Conservation (phyloP, 2,888 invertebrate genomes). For the Luperina testacea region DNA sequence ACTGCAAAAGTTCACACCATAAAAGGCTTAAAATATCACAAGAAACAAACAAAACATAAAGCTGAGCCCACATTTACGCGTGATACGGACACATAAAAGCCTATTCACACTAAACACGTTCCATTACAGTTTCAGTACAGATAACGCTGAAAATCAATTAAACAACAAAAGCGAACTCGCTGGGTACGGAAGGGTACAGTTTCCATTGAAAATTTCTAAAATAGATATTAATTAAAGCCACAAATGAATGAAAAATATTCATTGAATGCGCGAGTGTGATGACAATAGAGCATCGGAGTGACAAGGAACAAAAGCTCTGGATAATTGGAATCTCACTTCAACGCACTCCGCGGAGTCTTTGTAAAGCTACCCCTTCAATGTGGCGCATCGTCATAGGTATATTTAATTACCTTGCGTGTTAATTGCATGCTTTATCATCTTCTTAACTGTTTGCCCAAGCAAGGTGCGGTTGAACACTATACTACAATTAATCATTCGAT, state of each 20-base stretch:
- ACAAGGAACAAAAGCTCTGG: conserved; percentile 68
- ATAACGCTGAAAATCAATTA: conserved; percentile 66
- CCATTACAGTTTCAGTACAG: conserved; percentile 56
- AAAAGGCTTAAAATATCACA: conserved; percentile 26
- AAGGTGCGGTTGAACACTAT: background rate
- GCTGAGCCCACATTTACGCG: conserved; percentile 13
- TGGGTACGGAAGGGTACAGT: conserved; percentile 64
- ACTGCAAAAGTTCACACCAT: background rate
- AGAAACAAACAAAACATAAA: conserved; percentile 16
- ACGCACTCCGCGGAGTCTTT: conserved; percentile 61
- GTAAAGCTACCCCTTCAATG: conserved; percentile 41
- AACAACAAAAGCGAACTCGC: conserved; percentile 64
- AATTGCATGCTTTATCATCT: conserved; percentile 11
- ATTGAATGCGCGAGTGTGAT: conserved; percentile 65
- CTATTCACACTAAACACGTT: conserved; percentile 51
- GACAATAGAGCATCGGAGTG: conserved; percentile 63
- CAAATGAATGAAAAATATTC: conserved; percentile 70
- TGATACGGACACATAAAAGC: conserved; percentile 47
- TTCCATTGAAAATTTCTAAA: conserved; percentile 64
- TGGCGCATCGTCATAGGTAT: background rate
- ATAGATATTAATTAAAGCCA: conserved; percentile 69
- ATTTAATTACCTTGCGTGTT: conserved; percentile 11
- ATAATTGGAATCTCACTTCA: conserved; percentile 71
- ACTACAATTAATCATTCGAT: too few relatives aligned
- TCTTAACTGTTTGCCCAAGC: background rate